Evolutionary conservation across 2,113 vertebrate species (phyloP), one percentile per base, ranked within the genome.

Genomic region (Ictalurus punctatus): DNA sequence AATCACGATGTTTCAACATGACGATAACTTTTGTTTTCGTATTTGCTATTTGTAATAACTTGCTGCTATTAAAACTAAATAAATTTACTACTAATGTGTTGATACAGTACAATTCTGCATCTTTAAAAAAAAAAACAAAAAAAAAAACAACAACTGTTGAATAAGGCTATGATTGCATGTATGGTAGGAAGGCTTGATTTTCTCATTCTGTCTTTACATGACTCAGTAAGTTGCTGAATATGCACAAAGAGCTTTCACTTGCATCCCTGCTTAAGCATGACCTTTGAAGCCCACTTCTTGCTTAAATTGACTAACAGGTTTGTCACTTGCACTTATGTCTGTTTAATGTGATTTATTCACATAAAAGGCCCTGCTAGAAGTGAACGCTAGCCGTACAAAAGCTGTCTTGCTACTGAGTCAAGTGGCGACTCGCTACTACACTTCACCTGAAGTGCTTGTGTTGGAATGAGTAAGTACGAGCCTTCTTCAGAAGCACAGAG

Each of bases 231-330:
- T 12, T 67, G 71, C 83, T 80, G 83, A 89, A 58, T 76, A 25
- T 83, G 86, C 76, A 91, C 65, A 84, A 73, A 34, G 25, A 85
- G 76, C 81, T 87, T 76, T 87, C 30, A 59, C n/a, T 78, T 54
- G 79, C 54, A 87, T 58, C 61, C 40, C 44, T 58, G 40, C 54
- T 58, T 52, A 54, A 83, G 86, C 63, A 71, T 86, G 81, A 89
- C 74, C 86, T 89, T 88, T 91, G 37, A 83, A 83, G 76, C 59
- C 69, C 67, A 86, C n/a, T 89, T 79, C 21, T 87, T 21, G 27
- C 54, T 78, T 59, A 52, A 58, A 61, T 34, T 86, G 63, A 58
- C 83, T 59, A 61, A 89, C 17, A 37, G 34, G 59, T 79, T 69
- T 79, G n/a, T 89, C 71, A 79, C 61, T 85, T 65, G 71, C 13